These are phyloP conservation scores for Leptoclinus maculatus DNA, from an alignment of 2,797 vertebrate genomes.

Conservation along the genomic window DNA sequence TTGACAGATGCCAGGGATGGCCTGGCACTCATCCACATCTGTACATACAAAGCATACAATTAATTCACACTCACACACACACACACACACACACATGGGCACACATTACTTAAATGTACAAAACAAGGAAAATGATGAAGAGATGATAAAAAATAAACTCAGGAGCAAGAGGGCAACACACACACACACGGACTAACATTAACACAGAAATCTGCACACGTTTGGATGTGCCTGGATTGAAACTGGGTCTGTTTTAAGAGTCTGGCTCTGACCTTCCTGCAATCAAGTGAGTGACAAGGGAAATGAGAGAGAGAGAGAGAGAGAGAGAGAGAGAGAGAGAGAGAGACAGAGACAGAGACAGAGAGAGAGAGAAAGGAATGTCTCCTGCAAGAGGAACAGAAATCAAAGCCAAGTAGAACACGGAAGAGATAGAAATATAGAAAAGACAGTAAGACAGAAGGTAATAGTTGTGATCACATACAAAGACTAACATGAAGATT, in stretches of 20 bases:
- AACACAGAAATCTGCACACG: constrained; percentile 34
- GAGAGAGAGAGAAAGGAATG: constrained; percentile 81
- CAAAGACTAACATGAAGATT: constrained; percentile 7
- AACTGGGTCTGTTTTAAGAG: constrained; percentile 43
- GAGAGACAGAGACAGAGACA: constrained; percentile 9
- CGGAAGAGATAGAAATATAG: constrained; percentile 36
- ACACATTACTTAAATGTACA: constrained; percentile 19
- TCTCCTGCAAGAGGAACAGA: constrained; percentile 90
- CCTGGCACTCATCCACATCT: constrained; percentile 99
- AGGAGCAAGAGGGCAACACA: constrained; percentile 11
- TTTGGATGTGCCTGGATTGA: constrained; percentile 21
- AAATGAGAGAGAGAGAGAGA: constrained; percentile 34
- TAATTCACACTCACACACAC: constrained; percentile 10
- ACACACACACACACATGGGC: neutral
- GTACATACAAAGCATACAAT: constrained; percentile 56
- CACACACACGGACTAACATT: neutral
- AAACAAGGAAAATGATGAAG: constrained; percentile 12
- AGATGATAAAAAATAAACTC: constrained; percentile 19
- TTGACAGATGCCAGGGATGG: constrained; percentile 98
- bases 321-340: constrained; percentile 33
- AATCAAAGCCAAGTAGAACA: constrained; percentile 83
- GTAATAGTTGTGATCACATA: neutral
- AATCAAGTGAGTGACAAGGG: constrained; percentile 46
- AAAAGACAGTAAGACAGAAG: constrained; percentile 5
- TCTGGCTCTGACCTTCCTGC: constrained; percentile 28